Conservation (phyloP, 2,797 vertebrate species). For the Gambelia wislizenii region DNA sequence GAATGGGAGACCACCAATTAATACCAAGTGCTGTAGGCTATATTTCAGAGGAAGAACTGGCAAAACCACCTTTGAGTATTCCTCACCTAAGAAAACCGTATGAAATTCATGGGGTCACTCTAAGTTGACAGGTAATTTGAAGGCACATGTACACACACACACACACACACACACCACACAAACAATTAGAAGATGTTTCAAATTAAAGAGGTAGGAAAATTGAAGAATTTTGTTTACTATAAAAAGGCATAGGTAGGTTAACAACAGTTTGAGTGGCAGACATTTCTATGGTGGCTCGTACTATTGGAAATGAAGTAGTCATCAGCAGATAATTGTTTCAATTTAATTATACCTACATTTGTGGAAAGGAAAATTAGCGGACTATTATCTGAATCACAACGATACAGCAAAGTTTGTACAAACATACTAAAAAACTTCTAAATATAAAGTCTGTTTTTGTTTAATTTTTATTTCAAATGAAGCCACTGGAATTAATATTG, state of each 20-base stretch:
- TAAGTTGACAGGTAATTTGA: too few species aligned
- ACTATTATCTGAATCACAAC: background rate
- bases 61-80: too few species aligned
- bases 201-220: conserved; percentile 47
- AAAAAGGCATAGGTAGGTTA: conserved; percentile 29
- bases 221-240: conserved; percentile 42
- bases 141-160: too few species aligned
- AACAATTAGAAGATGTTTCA: conserved; percentile 36
- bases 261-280: conserved; percentile 47
- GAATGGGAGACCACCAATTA: too few species aligned
- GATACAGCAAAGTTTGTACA: background rate
- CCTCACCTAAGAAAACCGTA: too few species aligned
- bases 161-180: too few species aligned
- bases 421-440: conserved; percentile 14
- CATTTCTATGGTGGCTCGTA: conserved; percentile 37
- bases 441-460: background rate
- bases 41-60: too few species aligned
- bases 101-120: too few species aligned
- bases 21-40: too few species aligned
- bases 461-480: background rate
- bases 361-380: conserved; percentile 25
- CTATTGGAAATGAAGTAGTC: conserved; percentile 53
- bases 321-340: conserved; percentile 54
- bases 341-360: conserved; percentile 44
- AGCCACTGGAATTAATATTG: background rate